Conservation (phyloP, 1,140 invertebrate genomes). For the Zaprionus kolodkinae region DNA sequence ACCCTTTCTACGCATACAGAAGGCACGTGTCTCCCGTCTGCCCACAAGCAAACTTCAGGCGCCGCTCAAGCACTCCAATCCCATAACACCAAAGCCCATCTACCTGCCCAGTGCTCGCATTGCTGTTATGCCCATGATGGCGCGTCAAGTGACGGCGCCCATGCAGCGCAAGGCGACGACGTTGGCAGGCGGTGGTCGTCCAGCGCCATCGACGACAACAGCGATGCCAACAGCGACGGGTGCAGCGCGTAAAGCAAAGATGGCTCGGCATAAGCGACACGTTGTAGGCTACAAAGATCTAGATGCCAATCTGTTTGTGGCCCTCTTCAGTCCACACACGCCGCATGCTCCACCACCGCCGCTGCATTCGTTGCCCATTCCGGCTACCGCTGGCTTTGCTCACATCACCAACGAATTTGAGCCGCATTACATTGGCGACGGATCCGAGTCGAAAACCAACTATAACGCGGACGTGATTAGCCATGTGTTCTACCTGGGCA, state of each 20-base stretch:
- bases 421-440: slow-evolving; percentile 54
- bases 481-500: slow-evolving; percentile 78
- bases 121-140: slow-evolving; percentile 64
- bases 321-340: slow-evolving; percentile 61
- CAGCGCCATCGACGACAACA: slow-evolving; percentile 42
- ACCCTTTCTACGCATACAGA: slow-evolving; percentile 73
- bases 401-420: slow-evolving; percentile 75
- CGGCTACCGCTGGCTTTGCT: slow-evolving; percentile 46
- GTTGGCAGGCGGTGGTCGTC: slow-evolving; percentile 12
- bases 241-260: slow-evolving; percentile 34
- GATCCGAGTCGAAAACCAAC: slow-evolving; percentile 64
- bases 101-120: slow-evolving; percentile 67
- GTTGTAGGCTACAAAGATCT: slow-evolving; percentile 70
- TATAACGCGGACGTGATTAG: slow-evolving; percentile 81
- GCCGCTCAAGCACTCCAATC: slow-evolving; percentile 68
- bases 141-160: slow-evolving; percentile 51
- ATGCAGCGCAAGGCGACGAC: slow-evolving; percentile 51
- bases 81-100: slow-evolving; percentile 67
- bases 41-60: slow-evolving; percentile 75
- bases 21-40: slow-evolving; percentile 64
- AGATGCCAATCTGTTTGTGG: slow-evolving; percentile 74
- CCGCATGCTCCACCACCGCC: slow-evolving; percentile 40
- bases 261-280: slow-evolving; percentile 64
- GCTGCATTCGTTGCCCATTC: slow-evolving; percentile 42
- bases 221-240: slow-evolving; percentile 17